phyloP scores from a whole-genome alignment of 2,888 invertebrate genomes.

The Asteroscopus sphinx region DNA sequence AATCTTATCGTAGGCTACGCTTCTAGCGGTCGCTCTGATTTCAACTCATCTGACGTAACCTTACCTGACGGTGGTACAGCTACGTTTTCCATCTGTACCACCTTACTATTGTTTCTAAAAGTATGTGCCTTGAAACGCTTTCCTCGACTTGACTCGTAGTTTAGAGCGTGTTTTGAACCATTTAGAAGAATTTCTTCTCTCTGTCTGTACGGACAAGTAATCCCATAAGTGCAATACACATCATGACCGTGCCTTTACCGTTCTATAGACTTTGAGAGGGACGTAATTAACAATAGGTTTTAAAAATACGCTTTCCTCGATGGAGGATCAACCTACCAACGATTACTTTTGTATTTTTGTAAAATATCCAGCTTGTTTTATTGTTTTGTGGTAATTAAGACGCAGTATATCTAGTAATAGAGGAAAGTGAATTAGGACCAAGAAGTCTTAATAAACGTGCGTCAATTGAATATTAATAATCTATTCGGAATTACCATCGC shows the following conservation, averaged over 20 bases:
- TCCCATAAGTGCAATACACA: conserved; percentile 89
- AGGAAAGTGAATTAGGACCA: conserved; percentile 80
- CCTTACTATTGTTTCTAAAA: conserved; percentile 87
- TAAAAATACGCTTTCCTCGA: conserved; percentile 81
- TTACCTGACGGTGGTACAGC: conserved; percentile 74
- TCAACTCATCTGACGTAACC: conserved; percentile 75
- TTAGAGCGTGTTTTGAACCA: conserved; percentile 88
- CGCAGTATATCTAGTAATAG: conserved; percentile 70
- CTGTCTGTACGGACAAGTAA: conserved; percentile 85
- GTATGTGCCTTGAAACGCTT: conserved; percentile 90
- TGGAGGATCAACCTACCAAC: conserved; percentile 75
- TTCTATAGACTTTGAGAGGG: conserved; percentile 89
- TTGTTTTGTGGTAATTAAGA: conserved; percentile 71
- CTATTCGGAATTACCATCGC: conserved; percentile 72
- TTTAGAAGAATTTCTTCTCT: conserved; percentile 87
- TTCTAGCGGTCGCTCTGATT: conserved; percentile 84
- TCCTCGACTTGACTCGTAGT: conserved; percentile 87
- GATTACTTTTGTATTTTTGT: conserved; percentile 83
- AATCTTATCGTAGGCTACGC: conserved; percentile 77
- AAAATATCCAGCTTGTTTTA: conserved; percentile 76
- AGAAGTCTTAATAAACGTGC: conserved; percentile 74
- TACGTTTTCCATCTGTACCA: conserved; percentile 75
- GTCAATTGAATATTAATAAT: conserved; percentile 80
- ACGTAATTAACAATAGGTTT: conserved; percentile 89
- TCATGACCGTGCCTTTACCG: conserved; percentile 90